These are phyloP conservation scores for Glossophaga mutica DNA, from an alignment of 2,797 vertebrate species.

Conservation along the genomic window DNA sequence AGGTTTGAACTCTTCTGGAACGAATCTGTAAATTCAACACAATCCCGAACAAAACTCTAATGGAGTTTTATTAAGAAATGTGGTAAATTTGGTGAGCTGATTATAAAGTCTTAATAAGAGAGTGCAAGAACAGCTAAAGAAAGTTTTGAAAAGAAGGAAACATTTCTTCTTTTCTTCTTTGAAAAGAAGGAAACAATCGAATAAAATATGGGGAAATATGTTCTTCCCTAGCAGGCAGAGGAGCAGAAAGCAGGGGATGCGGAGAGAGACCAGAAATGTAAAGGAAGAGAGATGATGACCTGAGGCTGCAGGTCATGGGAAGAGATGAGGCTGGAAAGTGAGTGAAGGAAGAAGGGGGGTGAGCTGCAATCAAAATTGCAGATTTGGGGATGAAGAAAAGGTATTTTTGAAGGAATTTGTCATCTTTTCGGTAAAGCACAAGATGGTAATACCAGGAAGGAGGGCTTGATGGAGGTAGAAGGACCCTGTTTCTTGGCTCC, in stretches of 20 bases:
- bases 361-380: not conserved
- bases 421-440: not conserved
- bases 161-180: too few relatives aligned
- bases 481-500: not conserved
- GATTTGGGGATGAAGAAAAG: not conserved
- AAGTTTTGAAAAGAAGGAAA: not conserved
- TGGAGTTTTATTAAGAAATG: not conserved
- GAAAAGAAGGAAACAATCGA: not conserved
- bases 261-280: not conserved
- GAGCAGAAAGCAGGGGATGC: not conserved
- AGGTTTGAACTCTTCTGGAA: not conserved
- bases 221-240: not conserved
- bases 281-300: not conserved
- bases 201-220: not conserved
- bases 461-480: not conserved
- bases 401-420: not conserved
- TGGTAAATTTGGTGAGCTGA: not conserved
- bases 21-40: not conserved
- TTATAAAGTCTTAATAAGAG: not conserved
- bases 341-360: not conserved
- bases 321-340: not conserved
- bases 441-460: not conserved
- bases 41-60: not conserved
- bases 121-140: not conserved
- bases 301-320: too few relatives aligned